Conservation (phyloP, 2,797 vertebrate species). For the Nannoperca australis region DNA sequence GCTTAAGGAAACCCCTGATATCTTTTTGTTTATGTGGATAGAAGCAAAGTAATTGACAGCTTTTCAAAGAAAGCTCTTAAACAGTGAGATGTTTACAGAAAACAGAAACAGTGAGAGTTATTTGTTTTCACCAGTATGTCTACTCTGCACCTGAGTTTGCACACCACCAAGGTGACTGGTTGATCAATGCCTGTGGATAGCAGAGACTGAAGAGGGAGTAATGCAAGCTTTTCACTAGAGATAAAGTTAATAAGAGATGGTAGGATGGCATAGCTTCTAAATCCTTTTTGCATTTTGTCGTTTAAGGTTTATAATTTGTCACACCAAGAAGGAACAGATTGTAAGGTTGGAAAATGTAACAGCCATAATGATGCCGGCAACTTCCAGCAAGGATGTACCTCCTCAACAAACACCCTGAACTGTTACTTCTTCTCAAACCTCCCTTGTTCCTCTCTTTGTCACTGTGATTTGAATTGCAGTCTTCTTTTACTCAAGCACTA, state of each 20-base stretch:
- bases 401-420: background rate
- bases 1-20: slow-evolving; percentile 30
- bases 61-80: slow-evolving; percentile 38
- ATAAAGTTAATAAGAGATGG: background rate
- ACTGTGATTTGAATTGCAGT: slow-evolving; percentile 1
- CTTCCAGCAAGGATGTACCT: slow-evolving; percentile 1
- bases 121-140: slow-evolving; percentile 35
- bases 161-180: slow-evolving; percentile 35
- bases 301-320: slow-evolving; percentile 13
- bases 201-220: background rate
- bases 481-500: background rate
- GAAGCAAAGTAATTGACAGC: slow-evolving; percentile 10
- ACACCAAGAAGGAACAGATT: background rate
- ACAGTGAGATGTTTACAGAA: background rate
- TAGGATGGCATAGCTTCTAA: background rate
- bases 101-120: too few relatives aligned
- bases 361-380: background rate
- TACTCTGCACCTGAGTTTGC: slow-evolving; percentile 75
- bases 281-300: background rate
- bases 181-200: slow-evolving; percentile 23
- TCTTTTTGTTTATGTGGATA: background rate
- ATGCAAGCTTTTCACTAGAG: background rate
- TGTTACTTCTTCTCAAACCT: background rate
- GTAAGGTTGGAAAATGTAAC: background rate
- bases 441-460: background rate